Evolutionary conservation across 2,797 vertebrate species (phyloP).

Genomic region (Fratercula arctica): DNA sequence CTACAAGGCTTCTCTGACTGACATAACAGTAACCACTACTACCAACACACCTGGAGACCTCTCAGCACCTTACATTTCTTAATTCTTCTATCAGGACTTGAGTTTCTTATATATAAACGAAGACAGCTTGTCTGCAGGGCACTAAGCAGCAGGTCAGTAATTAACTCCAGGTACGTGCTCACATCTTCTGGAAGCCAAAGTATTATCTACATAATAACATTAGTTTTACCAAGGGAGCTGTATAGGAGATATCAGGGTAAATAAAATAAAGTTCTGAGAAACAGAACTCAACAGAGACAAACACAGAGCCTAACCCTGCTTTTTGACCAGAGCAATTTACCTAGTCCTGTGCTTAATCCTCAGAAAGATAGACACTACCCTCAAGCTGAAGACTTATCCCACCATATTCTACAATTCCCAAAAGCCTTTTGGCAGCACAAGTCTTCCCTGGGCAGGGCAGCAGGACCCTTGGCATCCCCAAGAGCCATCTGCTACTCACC

Average conservation of each 20-base stretch:
- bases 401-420: fast-evolving
- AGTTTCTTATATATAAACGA: neutral
- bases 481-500: neutral
- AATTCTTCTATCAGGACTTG: neutral
- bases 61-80: neutral
- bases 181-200: neutral
- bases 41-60: neutral
- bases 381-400: neutral
- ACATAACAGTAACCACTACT: neutral
- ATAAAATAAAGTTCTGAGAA: neutral
- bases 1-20: neutral
- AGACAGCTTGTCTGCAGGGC: neutral
- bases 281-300: neutral
- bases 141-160: neutral
- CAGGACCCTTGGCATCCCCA: fast-evolving
- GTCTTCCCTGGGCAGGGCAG: neutral
- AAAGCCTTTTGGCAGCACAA: neutral
- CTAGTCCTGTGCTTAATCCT: neutral
- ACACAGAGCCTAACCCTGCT: neutral
- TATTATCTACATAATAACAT: neutral
- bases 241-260: fast-evolving
- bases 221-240: neutral
- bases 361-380: neutral
- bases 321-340: neutral
- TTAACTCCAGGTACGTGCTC: neutral